These are phyloP conservation scores for Platyscapa corneri DNA, from an alignment of 1,140 invertebrate genomes.

Conservation along the genomic window DNA sequence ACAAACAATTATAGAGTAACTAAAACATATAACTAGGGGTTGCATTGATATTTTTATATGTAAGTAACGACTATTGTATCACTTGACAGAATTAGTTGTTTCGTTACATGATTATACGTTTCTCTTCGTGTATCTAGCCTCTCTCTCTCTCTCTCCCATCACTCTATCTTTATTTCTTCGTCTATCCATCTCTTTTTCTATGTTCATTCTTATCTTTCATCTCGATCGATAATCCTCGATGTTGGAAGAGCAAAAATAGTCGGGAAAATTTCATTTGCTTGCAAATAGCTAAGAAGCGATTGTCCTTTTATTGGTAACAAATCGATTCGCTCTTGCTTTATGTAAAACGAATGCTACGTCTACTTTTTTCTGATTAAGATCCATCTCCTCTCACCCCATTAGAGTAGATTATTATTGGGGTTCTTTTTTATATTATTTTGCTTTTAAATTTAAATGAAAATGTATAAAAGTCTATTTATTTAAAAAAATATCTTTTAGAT, in stretches of 20 bases:
- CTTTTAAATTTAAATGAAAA: no score
- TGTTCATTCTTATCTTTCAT: neutral
- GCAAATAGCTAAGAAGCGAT: neutral
- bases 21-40: no score
- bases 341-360: neutral
- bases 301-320: conserved; percentile 45
- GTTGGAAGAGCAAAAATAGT: neutral
- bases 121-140: neutral
- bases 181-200: neutral
- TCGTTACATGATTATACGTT: neutral
- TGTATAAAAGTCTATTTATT: no score
- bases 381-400: neutral
- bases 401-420: no score
- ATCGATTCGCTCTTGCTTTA: neutral
- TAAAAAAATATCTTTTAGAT: no score
- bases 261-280: conserved; percentile 30
- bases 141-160: neutral
- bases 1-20: no score
- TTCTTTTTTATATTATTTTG: no score
- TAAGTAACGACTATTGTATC: neutral
- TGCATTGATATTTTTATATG: no score
- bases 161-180: neutral
- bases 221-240: neutral
- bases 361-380: neutral
- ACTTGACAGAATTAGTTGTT: neutral